Evolutionary conservation across 2,888 invertebrate genomes (phyloP).

Genomic region (Caenorhabditis sp.): DNA sequence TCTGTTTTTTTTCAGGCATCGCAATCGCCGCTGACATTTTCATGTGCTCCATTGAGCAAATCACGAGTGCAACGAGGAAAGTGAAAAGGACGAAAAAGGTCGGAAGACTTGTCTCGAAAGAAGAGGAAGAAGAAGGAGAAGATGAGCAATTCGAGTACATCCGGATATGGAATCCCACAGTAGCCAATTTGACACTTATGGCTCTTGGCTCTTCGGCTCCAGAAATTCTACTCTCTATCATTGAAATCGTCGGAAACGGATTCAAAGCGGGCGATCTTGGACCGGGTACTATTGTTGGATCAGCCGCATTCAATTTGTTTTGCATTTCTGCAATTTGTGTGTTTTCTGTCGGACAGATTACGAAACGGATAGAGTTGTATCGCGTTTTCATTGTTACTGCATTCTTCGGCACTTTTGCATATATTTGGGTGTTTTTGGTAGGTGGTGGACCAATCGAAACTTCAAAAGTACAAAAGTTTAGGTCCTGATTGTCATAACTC

Average conservation of each 20-base stretch:
- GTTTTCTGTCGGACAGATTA: slow-evolving; percentile 79
- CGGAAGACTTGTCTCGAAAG: slow-evolving; percentile 56
- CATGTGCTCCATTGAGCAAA: slow-evolving; percentile 86
- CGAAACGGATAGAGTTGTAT: slow-evolving; percentile 77
- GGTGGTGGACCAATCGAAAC: not conserved
- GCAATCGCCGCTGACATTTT: slow-evolving; percentile 87
- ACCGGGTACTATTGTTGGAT: slow-evolving; percentile 87
- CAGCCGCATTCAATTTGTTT: slow-evolving; percentile 86
- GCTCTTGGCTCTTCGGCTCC: slow-evolving; percentile 86
- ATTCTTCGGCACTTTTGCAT: slow-evolving; percentile 85
- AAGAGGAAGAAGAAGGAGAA: slow-evolving; percentile 30
- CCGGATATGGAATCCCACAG: slow-evolving; percentile 86
- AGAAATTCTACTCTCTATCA: slow-evolving; percentile 86
- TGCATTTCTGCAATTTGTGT: slow-evolving; percentile 86
- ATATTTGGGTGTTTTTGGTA: slow-evolving; percentile 86
- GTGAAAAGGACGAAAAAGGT: slow-evolving; percentile 84
- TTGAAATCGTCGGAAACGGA: slow-evolving; percentile 86
- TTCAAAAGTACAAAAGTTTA: slow-evolving; percentile 17
- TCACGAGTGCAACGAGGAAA: slow-evolving; percentile 84
- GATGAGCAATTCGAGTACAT: slow-evolving; percentile 87
- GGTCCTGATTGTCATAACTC: slow-evolving; percentile 70
- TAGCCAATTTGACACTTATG: slow-evolving; percentile 86
- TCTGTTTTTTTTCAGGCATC: slow-evolving; percentile 76
- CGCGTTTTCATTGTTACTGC: slow-evolving; percentile 84
- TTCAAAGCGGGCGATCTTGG: slow-evolving; percentile 85